Percentiles rank a stretch among this genome's conserved stretches.
Evolutionary conservation across 2,888 invertebrate genomes (phyloP).

Genomic region (Apantesis nais): DNA sequence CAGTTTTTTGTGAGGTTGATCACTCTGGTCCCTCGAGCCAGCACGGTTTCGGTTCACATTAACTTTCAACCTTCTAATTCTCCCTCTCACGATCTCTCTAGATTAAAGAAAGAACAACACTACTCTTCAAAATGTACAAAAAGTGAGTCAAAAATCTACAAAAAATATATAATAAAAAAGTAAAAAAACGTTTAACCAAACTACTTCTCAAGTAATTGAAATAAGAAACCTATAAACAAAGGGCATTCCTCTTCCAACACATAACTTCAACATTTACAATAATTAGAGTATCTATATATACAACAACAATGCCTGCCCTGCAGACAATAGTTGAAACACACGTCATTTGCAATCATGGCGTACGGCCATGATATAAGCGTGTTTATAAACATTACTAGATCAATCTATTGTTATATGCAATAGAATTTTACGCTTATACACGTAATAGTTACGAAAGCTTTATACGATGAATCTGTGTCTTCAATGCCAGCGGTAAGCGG

Average conservation of each 20-base stretch:
- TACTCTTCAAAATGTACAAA: not conserved
- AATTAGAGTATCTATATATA: not conserved
- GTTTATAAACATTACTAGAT: slow-evolving; percentile 31
- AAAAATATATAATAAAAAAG: not conserved
- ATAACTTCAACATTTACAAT: slow-evolving; percentile 6
- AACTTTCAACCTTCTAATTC: too few species aligned
- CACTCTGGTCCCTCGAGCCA: too few species aligned
- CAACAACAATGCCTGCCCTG: slow-evolving; percentile 9
- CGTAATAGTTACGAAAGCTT: slow-evolving; percentile 1
- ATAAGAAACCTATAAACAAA: not conserved
- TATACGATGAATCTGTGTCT: not conserved
- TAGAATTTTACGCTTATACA: slow-evolving; percentile 6
- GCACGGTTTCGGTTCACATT: too few species aligned
- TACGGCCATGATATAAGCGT: slow-evolving; percentile 12
- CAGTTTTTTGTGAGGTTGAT: too few species aligned
- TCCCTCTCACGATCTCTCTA: too few species aligned
- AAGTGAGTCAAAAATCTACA: too few species aligned
- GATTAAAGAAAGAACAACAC: not conserved
- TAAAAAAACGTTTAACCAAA: not conserved
- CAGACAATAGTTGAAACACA: slow-evolving; percentile 8
- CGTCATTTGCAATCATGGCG: slow-evolving; percentile 8
- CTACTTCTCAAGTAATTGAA: not conserved
- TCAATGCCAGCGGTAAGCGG: not conserved
- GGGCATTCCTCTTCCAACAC: not conserved
- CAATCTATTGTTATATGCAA: slow-evolving; percentile 5